These are phyloP conservation scores for Arge pagana DNA, from an alignment of 2,888 invertebrate species.

Conservation along the genomic window DNA sequence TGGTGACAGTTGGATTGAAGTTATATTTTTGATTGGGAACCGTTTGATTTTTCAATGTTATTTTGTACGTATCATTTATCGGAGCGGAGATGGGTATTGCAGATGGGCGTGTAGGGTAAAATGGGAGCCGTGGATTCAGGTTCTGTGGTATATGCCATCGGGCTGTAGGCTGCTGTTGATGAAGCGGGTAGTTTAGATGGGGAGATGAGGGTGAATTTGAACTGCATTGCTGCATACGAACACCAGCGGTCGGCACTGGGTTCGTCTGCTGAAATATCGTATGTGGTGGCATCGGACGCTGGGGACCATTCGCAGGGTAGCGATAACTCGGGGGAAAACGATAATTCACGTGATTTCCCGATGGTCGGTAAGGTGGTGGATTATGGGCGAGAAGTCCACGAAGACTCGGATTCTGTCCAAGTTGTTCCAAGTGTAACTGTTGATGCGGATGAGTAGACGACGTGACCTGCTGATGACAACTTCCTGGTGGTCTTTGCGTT, in stretches of 20 bases:
- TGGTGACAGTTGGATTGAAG: constrained; percentile 26
- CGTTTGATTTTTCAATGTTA: constrained; percentile 64
- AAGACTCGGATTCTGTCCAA: constrained; percentile 48
- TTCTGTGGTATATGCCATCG: constrained; percentile 81
- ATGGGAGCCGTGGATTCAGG: constrained; percentile 42
- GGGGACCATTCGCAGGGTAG: constrained; percentile 42
- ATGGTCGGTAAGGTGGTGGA: constrained; percentile 49
- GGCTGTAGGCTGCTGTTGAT: constrained; percentile 53
- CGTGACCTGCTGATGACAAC: constrained; percentile 59
- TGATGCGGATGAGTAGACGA: constrained; percentile 67
- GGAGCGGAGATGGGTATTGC: constrained; percentile 40
- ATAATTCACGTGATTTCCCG: constrained; percentile 47
- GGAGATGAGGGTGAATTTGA: constrained; percentile 37
- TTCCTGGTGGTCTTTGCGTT: constrained; percentile 47
- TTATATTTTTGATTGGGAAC: constrained; percentile 29
- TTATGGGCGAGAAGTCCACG: constrained; percentile 48
- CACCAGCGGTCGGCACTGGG: constrained; percentile 41
- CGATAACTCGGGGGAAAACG: constrained; percentile 47
- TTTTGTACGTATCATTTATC: constrained; percentile 68
- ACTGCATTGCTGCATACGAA: constrained; percentile 47
- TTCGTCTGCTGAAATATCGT: constrained; percentile 43
- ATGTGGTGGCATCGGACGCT: constrained; percentile 43
- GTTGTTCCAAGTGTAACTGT: constrained; percentile 48
- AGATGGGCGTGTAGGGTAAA: constrained; percentile 32
- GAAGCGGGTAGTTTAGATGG: constrained; percentile 40